These are phyloP conservation scores for Lophotis ruficrista DNA, from an alignment of 2,113 vertebrate genomes.

Conservation along the genomic window DNA sequence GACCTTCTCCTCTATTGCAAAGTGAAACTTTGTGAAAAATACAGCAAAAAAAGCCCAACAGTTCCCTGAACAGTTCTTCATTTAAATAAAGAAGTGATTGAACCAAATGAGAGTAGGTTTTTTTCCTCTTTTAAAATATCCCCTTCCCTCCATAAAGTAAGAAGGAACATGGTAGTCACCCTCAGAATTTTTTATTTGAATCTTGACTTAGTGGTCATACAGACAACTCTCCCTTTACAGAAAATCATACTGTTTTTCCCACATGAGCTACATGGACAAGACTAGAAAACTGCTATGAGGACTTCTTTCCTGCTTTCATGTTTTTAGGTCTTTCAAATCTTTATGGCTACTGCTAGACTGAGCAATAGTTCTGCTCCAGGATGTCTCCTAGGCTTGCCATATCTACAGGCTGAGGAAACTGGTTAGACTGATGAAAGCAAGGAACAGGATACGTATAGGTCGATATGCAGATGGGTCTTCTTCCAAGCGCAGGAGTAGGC, in stretches of 20 bases:
- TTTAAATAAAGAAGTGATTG: neutral
- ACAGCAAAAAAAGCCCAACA: neutral
- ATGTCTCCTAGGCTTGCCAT: neutral
- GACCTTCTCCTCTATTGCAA: neutral
- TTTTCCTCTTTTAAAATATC: neutral
- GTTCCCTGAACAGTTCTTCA: neutral
- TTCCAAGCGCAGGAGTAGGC: neutral
- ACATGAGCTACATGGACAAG: neutral
- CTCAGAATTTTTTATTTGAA: neutral
- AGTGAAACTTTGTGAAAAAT: neutral
- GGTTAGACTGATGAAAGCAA: neutral
- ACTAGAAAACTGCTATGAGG: neutral
- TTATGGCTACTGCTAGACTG: accelerated
- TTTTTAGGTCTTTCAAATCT: neutral
- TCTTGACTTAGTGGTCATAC: neutral
- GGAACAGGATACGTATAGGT: accelerated
- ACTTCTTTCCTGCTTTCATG: neutral
- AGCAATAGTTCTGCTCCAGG: neutral
- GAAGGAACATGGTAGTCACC: neutral
- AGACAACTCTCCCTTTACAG: neutral
- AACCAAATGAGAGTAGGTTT: accelerated
- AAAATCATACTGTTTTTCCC: neutral
- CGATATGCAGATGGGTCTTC: neutral
- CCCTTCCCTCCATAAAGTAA: neutral
- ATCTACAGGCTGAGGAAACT: neutral